Evolutionary conservation across 2,888 invertebrate species (phyloP).

Genomic region (Caenorhabditis auriculariae): DNA sequence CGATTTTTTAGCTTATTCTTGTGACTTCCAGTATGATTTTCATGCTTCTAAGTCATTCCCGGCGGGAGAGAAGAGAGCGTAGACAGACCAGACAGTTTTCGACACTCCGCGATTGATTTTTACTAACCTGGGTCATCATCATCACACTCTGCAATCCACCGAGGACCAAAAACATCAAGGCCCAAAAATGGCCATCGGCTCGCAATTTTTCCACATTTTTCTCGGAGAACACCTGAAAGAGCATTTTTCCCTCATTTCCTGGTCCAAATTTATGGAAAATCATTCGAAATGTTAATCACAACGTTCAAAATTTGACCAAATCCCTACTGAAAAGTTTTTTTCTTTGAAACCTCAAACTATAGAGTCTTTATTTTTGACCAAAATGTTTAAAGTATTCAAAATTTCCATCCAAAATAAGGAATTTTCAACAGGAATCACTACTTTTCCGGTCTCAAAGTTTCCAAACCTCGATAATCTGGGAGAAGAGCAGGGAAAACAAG

Average conservation of each 20-base stretch:
- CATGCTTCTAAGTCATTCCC: too few species aligned
- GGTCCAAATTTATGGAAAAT: not conserved
- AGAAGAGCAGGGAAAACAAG: conserved; percentile 65
- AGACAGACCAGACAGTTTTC: not conserved
- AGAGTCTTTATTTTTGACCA: too few species aligned
- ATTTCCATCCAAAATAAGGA: too few species aligned
- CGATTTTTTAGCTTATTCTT: too few species aligned
- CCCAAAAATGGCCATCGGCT: conserved; percentile 65
- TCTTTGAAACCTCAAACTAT: too few species aligned
- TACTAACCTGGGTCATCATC: conserved; percentile 4
- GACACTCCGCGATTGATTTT: not conserved
- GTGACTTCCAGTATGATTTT: too few species aligned
- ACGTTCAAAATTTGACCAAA: too few species aligned
- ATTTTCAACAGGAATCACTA: not conserved
- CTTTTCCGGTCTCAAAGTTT: not conserved
- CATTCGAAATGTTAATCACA: too few species aligned
- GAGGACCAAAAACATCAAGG: conserved; percentile 62
- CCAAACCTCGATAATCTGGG: conserved; percentile 3
- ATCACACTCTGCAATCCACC: conserved; percentile 61
- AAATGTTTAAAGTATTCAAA: too few species aligned
- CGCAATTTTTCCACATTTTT: conserved; percentile 62
- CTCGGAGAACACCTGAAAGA: conserved; percentile 63
- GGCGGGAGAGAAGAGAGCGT: too few species aligned
- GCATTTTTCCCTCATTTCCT: not conserved
- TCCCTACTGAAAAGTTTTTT: too few species aligned